Evolutionary conservation across 92 coral and sea anemone genomes (phyloP), one percentile per base, ranked within the genome.

Genomic region (Epizoanthus stellaris): DNA sequence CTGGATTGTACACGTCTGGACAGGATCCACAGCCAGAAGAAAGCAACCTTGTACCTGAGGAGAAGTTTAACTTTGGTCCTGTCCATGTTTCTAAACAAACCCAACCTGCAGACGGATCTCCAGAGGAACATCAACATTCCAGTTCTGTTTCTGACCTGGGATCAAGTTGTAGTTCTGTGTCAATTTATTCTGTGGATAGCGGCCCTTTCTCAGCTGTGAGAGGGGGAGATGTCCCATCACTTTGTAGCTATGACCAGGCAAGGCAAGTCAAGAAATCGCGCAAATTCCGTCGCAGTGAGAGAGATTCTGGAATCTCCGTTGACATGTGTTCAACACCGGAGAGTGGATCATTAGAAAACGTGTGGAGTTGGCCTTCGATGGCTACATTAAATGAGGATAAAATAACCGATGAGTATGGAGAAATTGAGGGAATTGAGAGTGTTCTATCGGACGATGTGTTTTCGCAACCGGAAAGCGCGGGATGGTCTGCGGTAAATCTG

Each of bases 241-340:
- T 62, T 62, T 79, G 49, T 36, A 20, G 14, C 71, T 19, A 57
- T 16, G 53, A 21, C 42, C 19, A 6, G 25, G 20, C 56, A 23
- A 42, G 17, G 34, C 54, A 38, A 45, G 69, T 15, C 56, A 47
- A 61, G 21, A 61, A 60, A 76, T 2, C 11, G 12, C 54, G 57
- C 34, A 59, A 79, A 64, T 79, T 64, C 36, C 72, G 15, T 19
- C 83, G 83, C 15, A 63, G 83, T 79, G 83, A 79, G 5, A 63
- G 83, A 63, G 83, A 79, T 63, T 79, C 83, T 79, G 83, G 83
- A 15, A 79, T 79, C 47, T 79, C 83, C n/a, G 52, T 79, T 45
- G 83, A 4, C 43, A 5, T 68, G 21, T 61, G 47, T 54, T 60
- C 58, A 59, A 45, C 83, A 45, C 71, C 72, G 4, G 52, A 42